Evolutionary conservation across 2,797 vertebrate species (phyloP).

Genomic region (Pseudomugil gertrudae): DNA sequence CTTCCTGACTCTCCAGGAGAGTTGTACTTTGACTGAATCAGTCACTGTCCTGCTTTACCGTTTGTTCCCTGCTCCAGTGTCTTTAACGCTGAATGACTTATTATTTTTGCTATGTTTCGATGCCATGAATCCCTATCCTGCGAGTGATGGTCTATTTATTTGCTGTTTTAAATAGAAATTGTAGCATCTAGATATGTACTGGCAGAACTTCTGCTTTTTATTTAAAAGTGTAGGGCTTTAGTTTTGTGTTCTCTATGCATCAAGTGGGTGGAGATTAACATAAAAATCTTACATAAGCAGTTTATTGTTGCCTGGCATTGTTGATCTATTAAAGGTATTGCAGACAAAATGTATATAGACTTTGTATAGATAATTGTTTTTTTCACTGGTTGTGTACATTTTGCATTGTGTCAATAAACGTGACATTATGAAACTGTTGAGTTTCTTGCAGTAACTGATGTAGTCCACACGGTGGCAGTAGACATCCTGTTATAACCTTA

Average conservation of each 20-base stretch:
- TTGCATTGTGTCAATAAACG: constrained; percentile 74
- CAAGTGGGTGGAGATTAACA: not conserved
- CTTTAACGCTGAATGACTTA: not conserved
- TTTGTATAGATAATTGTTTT: constrained; percentile 34
- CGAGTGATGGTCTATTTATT: constrained; percentile 54
- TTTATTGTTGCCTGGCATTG: constrained; percentile 43
- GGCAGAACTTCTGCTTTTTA: not conserved
- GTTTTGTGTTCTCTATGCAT: constrained; percentile 2
- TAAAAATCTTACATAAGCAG: constrained; percentile 3
- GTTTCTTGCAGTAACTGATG: not conserved
- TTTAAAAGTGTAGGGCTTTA: not conserved
- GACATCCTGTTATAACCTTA: constrained; percentile 7
- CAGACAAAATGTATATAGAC: constrained; percentile 62
- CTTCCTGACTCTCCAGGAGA: constrained; percentile 72
- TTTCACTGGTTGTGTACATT: constrained; percentile 53
- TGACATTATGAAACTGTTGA: not conserved
- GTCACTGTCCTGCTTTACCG: constrained; percentile 79
- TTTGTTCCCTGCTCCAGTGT: constrained; percentile 14
- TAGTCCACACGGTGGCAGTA: constrained; percentile 54
- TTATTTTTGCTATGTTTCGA: constrained; percentile 19
- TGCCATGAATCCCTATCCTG: not conserved
- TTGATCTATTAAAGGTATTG: constrained; percentile 1
- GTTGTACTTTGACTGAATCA: constrained; percentile 87
- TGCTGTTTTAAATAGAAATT: constrained; percentile 46
- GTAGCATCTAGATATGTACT: not conserved